Percentiles rank a stretch among this genome's conserved stretches.
These are phyloP conservation scores for Styela clava DNA, from an alignment of 23 tunicate species.

Conservation along the genomic window DNA sequence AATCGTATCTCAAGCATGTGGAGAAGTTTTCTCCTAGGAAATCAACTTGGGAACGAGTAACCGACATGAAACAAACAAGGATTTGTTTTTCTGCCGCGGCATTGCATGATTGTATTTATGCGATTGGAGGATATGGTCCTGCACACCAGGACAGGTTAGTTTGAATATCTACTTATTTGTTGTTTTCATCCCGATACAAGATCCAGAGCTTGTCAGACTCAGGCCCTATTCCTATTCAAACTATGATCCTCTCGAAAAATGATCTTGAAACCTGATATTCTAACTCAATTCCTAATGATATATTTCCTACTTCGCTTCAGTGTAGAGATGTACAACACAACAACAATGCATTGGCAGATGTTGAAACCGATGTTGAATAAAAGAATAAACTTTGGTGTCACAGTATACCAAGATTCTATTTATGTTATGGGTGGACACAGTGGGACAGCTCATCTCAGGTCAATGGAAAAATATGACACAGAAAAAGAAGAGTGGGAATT, in stretches of 20 bases:
- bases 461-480: slow-evolving; percentile 18
- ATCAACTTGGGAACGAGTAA: slow-evolving; percentile 14
- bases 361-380: slow-evolving; percentile 20
- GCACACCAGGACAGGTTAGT: slow-evolving; percentile 22
- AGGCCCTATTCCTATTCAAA: too few relatives aligned
- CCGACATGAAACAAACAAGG: slow-evolving; percentile 27
- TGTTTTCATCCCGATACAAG: too few relatives aligned
- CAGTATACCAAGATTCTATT: slow-evolving; percentile 6
- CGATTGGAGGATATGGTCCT: slow-evolving; percentile 33
- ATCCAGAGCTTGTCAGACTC: too few relatives aligned
- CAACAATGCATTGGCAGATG: neutral
- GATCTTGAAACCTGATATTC: too few relatives aligned
- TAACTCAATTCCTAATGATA: too few relatives aligned
- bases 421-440: slow-evolving; percentile 34
- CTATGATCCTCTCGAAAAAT: too few relatives aligned
- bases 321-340: slow-evolving; percentile 16
- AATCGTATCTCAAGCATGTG: slow-evolving; percentile 2
- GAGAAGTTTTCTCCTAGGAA: slow-evolving; percentile 20
- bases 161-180: neutral
- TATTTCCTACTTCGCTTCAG: too few relatives aligned
- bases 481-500: slow-evolving; percentile 1
- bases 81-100: slow-evolving; percentile 22
- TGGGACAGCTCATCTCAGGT: slow-evolving; percentile 20
- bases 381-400: slow-evolving; percentile 25
- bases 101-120: slow-evolving; percentile 21